Evolutionary conservation across 2,113 vertebrate genomes (phyloP).

Genomic region (Tonatia bakeri): DNA sequence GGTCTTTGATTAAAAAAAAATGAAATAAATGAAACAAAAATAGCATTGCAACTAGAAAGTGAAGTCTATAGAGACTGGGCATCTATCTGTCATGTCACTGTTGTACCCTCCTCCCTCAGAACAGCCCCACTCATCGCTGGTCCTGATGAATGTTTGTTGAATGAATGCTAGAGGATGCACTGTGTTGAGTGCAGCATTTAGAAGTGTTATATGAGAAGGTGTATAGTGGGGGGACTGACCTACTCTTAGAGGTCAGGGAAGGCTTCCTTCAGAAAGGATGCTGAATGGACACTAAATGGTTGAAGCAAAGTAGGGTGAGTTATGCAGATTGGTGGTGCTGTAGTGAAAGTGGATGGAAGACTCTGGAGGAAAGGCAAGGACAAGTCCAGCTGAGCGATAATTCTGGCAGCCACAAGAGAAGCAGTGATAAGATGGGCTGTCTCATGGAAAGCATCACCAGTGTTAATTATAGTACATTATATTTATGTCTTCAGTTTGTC

Average conservation of each 20-base stretch:
- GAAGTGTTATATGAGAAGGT: not conserved
- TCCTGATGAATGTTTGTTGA: not conserved
- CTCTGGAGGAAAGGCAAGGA: not conserved
- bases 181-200: not conserved
- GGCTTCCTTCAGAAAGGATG: not conserved
- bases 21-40: not conserved
- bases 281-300: not conserved
- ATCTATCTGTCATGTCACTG: fast-evolving
- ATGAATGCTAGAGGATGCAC: not conserved
- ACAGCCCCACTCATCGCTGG: not conserved
- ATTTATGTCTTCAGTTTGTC: not conserved
- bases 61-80: not conserved
- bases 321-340: fast-evolving
- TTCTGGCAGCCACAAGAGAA: not conserved
- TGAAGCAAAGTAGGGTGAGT: not conserved
- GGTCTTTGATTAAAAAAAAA: not conserved
- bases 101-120: not conserved
- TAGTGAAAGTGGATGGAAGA: not conserved
- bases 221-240: not conserved
- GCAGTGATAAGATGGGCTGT: not conserved
- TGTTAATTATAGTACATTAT: not conserved
- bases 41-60: not conserved
- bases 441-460: not conserved
- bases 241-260: not conserved
- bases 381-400: not conserved